These are phyloP conservation scores for Dicyrtomina minuta DNA, from an alignment of 2,888 invertebrate species.

Conservation along the genomic window DNA sequence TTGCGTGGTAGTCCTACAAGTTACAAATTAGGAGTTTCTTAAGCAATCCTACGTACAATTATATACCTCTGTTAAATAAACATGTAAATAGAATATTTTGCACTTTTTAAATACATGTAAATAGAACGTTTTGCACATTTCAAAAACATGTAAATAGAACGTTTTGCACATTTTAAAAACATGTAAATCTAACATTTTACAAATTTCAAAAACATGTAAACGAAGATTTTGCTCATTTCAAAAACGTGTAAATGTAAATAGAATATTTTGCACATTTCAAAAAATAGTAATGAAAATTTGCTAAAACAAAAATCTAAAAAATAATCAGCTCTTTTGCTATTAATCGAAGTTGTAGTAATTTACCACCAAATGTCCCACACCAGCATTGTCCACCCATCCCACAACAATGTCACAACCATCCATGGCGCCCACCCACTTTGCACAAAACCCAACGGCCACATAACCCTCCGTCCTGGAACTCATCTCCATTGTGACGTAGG, in stretches of 20 bases:
- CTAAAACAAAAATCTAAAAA: not conserved
- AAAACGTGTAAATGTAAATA: no score
- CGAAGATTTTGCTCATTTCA: no score
- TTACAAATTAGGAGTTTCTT: not conserved
- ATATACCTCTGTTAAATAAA: no score
- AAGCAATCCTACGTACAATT: not conserved
- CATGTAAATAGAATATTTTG: no score
- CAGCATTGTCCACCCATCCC: slow-evolving; percentile 44
- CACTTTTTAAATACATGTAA: no score
- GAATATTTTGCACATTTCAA: not conserved
- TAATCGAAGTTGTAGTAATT: no score
- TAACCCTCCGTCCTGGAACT: slow-evolving; percentile 42
- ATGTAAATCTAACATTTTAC: no score
- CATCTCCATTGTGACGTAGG: slow-evolving; percentile 48
- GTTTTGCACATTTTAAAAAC: no score
- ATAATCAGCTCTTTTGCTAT: no score
- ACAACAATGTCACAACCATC: slow-evolving; percentile 50
- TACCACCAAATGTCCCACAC: slow-evolving; percentile 13
- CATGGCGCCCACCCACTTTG: slow-evolving; percentile 46
- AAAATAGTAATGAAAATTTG: not conserved
- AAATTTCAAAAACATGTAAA: not conserved
- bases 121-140: no score
- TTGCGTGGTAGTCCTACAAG: slow-evolving; percentile 46
- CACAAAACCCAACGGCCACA: slow-evolving; percentile 49
- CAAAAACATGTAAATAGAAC: no score